Conservation (phyloP, 1,140 invertebrate genomes). For the Bombus impatiens region DNA sequence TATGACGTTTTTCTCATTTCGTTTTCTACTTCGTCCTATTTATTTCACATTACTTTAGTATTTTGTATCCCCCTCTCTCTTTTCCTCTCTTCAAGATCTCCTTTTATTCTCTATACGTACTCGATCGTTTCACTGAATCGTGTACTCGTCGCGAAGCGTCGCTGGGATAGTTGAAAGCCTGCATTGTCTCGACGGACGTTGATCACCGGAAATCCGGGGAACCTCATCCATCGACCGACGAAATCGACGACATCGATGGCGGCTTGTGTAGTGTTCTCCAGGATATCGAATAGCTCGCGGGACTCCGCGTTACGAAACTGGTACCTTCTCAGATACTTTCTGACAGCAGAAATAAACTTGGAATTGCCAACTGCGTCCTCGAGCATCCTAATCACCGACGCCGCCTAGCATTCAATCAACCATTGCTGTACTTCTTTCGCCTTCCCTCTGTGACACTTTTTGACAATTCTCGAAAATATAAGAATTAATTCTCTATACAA, state of each 20-base stretch:
- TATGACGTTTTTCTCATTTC: neutral
- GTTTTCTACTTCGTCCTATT: neutral
- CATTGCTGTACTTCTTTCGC: neutral
- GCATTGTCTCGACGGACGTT: slow-evolving; percentile 80
- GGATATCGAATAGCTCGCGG: slow-evolving; percentile 86
- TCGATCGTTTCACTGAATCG: slow-evolving; percentile 17
- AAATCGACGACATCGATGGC: slow-evolving; percentile 80
- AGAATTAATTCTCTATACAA: neutral
- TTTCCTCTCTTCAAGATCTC: too few relatives aligned
- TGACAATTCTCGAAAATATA: neutral
- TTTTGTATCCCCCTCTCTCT: neutral
- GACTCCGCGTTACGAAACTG: slow-evolving; percentile 89
- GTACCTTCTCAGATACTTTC: slow-evolving; percentile 87
- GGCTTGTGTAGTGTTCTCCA: slow-evolving; percentile 1
- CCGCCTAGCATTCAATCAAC: slow-evolving; percentile 84
- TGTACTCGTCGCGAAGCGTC: slow-evolving; percentile 83
- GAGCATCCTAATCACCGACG: slow-evolving; percentile 93
- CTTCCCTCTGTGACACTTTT: neutral
- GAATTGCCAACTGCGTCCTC: slow-evolving; percentile 89
- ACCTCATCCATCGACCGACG: slow-evolving; percentile 94
- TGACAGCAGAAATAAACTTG: slow-evolving; percentile 87
- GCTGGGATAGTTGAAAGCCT: slow-evolving; percentile 85
- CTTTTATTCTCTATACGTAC: slow-evolving; percentile 25
- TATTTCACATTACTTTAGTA: neutral
- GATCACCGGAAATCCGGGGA: slow-evolving; percentile 94